A percentile compares a stretch with the other conserved stretches of the same genome.
Evolutionary conservation across 2,113 vertebrate species (phyloP).

Genomic region (Calidris pygmaea): DNA sequence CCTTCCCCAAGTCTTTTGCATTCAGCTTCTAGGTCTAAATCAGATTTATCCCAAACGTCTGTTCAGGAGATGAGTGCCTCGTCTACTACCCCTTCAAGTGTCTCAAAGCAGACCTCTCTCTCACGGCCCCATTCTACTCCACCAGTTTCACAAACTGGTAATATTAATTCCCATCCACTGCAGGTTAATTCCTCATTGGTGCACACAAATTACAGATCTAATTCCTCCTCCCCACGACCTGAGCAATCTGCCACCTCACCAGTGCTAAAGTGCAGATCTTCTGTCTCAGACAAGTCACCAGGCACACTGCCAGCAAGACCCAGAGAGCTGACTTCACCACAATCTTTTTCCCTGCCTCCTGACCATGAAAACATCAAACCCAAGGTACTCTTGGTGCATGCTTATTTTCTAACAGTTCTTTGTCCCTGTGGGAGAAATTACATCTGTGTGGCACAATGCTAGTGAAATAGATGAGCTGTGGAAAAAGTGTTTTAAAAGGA

Average conservation of each 20-base stretch:
- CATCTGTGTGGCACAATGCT: background rate
- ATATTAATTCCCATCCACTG: background rate
- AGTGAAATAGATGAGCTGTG: background rate
- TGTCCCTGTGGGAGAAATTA: background rate
- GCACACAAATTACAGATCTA: background rate
- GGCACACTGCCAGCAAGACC: constrained; percentile 68
- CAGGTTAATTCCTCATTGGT: constrained; percentile 1
- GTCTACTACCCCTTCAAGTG: background rate
- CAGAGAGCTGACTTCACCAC: constrained; percentile 66
- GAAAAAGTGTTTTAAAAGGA: background rate
- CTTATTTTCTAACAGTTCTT: constrained; percentile 25
- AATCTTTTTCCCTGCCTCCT: constrained; percentile 54
- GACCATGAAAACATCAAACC: constrained; percentile 71
- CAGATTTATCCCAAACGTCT: background rate
- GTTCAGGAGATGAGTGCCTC: background rate
- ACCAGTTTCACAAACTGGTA: background rate
- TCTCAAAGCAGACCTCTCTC: background rate
- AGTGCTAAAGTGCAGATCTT: constrained; percentile 4
- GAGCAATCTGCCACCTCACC: constrained; percentile 7
- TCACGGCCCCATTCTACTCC: background rate
- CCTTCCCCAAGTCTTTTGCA: constrained; percentile 30
- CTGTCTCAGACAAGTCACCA: constrained; percentile 50
- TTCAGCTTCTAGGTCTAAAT: constrained; percentile 22
- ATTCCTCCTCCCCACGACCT: constrained; percentile 37
- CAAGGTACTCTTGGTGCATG: constrained; percentile 80